Conservation (phyloP, 2,888 invertebrate genomes). For the Chrysodeixis includens region DNA sequence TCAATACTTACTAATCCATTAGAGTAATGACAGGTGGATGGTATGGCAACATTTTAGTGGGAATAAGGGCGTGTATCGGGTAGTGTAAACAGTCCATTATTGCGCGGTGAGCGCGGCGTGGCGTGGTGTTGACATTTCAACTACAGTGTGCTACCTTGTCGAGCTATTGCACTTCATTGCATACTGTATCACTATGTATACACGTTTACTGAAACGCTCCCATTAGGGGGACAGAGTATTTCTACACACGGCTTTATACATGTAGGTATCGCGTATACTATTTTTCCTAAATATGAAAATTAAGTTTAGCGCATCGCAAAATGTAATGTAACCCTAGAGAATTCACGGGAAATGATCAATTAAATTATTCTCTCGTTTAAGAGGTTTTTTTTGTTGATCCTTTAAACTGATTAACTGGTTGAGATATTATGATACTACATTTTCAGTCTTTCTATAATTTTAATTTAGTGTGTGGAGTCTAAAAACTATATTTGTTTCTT, state of each 20-base stretch:
- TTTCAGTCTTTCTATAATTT: no score
- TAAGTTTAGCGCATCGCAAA: no score
- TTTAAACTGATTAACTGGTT: no score
- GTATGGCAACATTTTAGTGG: slow-evolving; percentile 25
- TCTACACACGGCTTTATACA: not conserved
- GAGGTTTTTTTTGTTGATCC: no score
- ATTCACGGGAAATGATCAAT: no score
- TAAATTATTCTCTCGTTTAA: no score
- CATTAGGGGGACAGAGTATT: slow-evolving; percentile 10
- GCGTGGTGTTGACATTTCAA: slow-evolving; percentile 65
- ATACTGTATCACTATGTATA: slow-evolving; percentile 15
- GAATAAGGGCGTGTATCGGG: slow-evolving; percentile 48
- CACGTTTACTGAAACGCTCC: slow-evolving; percentile 7
- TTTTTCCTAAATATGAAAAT: no score
- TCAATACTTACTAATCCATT: slow-evolving; percentile 51
- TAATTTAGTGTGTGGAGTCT: no score
- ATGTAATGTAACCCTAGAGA: no score
- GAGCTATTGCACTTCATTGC: slow-evolving; percentile 45
- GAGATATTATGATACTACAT: no score
- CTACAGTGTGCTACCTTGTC: slow-evolving; percentile 58
- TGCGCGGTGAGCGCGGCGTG: slow-evolving; percentile 50
- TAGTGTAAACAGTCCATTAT: slow-evolving; percentile 58
- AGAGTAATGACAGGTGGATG: slow-evolving; percentile 44
- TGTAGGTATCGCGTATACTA: not conserved
- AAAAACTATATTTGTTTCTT: no score